Evolutionary conservation across 2,113 vertebrate species (phyloP), one percentile per base, ranked within the genome.

Genomic region (Cyprinodon variegatus): DNA sequence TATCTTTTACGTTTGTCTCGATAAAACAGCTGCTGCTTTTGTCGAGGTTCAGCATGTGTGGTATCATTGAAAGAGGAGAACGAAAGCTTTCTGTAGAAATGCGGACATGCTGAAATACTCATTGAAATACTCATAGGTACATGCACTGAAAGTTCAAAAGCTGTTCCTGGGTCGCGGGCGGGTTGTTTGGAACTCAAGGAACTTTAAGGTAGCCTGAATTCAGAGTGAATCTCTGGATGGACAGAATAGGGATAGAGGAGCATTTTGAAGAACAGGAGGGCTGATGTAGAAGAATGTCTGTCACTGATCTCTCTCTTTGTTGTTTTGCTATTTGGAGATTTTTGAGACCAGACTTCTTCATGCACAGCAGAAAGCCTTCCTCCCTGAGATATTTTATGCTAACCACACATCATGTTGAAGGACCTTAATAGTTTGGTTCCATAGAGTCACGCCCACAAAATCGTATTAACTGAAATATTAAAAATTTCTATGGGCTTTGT

Each of bases 201-300:
- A 29, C 29, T 29, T 29, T 29, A 29, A 29, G 29, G 29, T 29
- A 72, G 72, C 76, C 72, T 77, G 77, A 79, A 80, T 87, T 77
- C 68, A 74, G 46, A 87, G 64, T 63, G 74, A 70, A 79, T 85
- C 76, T 63, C 61, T 57, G 69, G 60, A 72, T 53, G 11, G 53
- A 5, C 20, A 0, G 41, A 70, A 68, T 61, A 79, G 73, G 70
- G 74, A 61, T 7, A 57, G 17, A 57, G 50, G 15, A 59, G 74
- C 72, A 73, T 86, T 69, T 82, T 72, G 81, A 88, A 81, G 79
- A 83, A 69, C 29, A 76, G 65, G 43, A 65, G 37, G 37, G 63
- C 65, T n/a, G 67, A 46, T 86, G 81, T 86, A 79, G 72, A 87
- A 80, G 72, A 43, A 61, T 53, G 7, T 7, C 8, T 57, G 9